A percentile compares a stretch with the other conserved stretches of the same genome.
Conservation (phyloP, 2,888 invertebrate species). For the Alentia gelatinosa region DNA sequence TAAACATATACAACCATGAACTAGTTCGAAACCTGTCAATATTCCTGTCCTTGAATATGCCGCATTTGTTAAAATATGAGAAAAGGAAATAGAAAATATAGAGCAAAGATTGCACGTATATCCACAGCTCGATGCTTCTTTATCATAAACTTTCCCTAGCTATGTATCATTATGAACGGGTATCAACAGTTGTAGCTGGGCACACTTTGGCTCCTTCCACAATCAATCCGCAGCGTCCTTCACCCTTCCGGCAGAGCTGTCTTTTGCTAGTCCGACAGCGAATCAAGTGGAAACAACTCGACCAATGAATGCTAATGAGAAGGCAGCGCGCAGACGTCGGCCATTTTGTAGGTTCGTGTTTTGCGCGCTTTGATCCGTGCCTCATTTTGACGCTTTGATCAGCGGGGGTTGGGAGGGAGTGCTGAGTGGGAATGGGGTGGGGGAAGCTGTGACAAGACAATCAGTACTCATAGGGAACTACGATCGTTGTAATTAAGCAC, state of each 20-base stretch:
- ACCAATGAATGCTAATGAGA: constrained; percentile 39
- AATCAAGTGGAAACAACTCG: background rate
- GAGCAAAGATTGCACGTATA: too few species aligned
- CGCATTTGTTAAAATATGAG: too few species aligned
- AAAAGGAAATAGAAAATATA: too few species aligned
- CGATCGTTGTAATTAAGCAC: constrained; percentile 45
- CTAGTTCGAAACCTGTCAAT: too few species aligned
- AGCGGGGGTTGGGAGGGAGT: background rate
- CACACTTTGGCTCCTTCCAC: too few species aligned
- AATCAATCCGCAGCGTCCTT: background rate
- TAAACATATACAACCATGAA: too few species aligned
- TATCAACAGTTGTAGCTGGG: too few species aligned
- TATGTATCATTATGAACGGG: too few species aligned
- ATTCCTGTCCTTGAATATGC: too few species aligned
- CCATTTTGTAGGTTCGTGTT: constrained; percentile 7
- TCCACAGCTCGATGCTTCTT: too few species aligned
- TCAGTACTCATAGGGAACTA: background rate
- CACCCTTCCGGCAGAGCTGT: background rate
- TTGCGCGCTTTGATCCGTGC: background rate
- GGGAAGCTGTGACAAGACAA: constrained; percentile 41
- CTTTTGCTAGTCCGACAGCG: background rate
- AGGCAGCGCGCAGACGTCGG: background rate
- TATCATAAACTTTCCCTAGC: too few species aligned
- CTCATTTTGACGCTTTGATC: constrained; percentile 3
- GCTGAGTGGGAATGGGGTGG: background rate